Evolutionary conservation across 2,797 vertebrate genomes (phyloP).

Genomic region (Periparus ater): DNA sequence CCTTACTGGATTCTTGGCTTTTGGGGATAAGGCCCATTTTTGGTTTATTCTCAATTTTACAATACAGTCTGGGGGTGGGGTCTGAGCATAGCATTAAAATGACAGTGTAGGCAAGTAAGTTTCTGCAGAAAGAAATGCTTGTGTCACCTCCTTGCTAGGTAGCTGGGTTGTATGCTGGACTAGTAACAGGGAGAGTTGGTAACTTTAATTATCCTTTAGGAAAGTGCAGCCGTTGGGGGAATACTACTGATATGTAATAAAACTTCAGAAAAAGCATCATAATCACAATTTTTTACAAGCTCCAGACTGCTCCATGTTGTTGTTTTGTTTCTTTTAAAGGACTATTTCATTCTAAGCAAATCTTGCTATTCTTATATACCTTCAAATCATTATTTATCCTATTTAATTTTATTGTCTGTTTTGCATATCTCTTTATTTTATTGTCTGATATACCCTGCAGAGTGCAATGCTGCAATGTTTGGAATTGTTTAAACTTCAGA

Average conservation of each 20-base stretch:
- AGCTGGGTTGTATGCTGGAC: neutral
- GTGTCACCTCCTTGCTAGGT: neutral
- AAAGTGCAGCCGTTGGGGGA: neutral
- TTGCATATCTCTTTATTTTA: neutral
- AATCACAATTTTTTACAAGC: neutral
- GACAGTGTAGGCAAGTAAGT: neutral
- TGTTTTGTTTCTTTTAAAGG: neutral
- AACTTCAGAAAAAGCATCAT: neutral
- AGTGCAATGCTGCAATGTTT: neutral
- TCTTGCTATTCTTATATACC: neutral
- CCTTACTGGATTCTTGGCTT: neutral
- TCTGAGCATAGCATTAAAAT: neutral
- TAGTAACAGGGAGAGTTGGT: neutral
- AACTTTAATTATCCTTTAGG: neutral
- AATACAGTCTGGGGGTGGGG: too few species aligned
- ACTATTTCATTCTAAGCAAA: neutral
- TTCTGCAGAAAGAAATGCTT: neutral
- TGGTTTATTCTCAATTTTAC: neutral
- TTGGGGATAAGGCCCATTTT: neutral
- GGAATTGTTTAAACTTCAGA: neutral
- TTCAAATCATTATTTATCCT: neutral
- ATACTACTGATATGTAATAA: neutral
- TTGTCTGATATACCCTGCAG: neutral
- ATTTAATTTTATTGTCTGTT: neutral
- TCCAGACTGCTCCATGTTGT: neutral